Evolutionary conservation across 2,797 vertebrate genomes (phyloP), one percentile per base, ranked within the genome.

Genomic region (Sebastes matsubarae): DNA sequence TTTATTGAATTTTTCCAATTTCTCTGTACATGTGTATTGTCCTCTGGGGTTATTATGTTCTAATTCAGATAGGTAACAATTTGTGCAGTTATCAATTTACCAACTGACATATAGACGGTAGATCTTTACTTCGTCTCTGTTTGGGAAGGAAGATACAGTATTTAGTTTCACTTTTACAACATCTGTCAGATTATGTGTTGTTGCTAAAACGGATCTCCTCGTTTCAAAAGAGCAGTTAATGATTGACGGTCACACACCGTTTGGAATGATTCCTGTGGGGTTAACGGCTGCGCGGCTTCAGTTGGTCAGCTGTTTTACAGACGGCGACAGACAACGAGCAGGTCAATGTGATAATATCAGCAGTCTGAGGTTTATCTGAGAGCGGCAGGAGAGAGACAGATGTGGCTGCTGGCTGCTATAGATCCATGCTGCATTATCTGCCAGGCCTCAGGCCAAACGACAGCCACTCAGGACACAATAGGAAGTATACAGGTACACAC

Each of bases 371-470:
- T 54, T 80, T 25, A 77, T 77, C 78, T 71, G 27, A 67, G 81
- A 73, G 73, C 67, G 25, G 60, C 72, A 12, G 57, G 27, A 54
- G 80, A 46, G 88, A 89, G 87, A 86, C 89, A 89, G 87, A 93
- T 91, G 86, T 91, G 87, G 69, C 87, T 77, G 72, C 87, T 38
- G 81, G 73, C 87, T 38, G 81, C 36, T 74, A 77, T 84, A 82
- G 88, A 85, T 55, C 83, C 83, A 80, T 50, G 54, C 74, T 70
- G 59, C 70, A 83, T 92, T 89, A 89, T 91, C 86, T 58, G 73
- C 7, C 34, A 54, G 68, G 82, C 85, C 78, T 87, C 68, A 38
- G 84, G 82, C 77, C 78, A 79, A 83, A 92, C 69, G 67, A 81
- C 85, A 77, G 77, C 68, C 65, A 61, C 73, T 70, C 79, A 79